Evolutionary conservation across 2,888 invertebrate species (phyloP).

Genomic region (Gortyna flavago): DNA sequence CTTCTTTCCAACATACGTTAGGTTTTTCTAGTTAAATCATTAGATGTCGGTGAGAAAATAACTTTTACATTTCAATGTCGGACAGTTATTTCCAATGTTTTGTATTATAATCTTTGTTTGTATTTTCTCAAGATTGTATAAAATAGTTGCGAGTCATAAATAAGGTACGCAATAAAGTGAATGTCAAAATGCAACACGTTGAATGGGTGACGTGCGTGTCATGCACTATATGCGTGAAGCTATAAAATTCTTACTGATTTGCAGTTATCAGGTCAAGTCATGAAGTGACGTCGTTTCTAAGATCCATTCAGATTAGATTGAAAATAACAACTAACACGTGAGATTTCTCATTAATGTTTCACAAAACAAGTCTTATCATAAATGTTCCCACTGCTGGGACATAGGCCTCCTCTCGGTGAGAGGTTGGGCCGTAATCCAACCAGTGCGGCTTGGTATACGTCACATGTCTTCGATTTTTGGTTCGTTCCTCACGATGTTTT

Average conservation of each 20-base stretch:
- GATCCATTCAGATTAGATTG: constrained; percentile 48
- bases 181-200: constrained; percentile 39
- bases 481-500: not conserved
- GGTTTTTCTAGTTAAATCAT: constrained; percentile 43
- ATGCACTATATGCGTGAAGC: constrained; percentile 62
- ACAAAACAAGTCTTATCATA: constrained; percentile 10
- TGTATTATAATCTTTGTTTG: not conserved
- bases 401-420: no score
- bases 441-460: not conserved
- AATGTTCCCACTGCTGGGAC: no score
- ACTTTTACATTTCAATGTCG: constrained; percentile 26
- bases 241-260: constrained; percentile 61
- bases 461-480: not conserved
- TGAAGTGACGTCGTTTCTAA: constrained; percentile 56
- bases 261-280: constrained; percentile 55
- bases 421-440: not conserved
- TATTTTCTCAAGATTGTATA: constrained; percentile 14
- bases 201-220: constrained; percentile 66
- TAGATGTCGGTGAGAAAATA: constrained; percentile 45
- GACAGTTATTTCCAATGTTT: constrained; percentile 14
- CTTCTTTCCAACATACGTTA: constrained; percentile 48
- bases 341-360: constrained; percentile 11
- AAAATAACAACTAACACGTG: constrained; percentile 32
- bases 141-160: constrained; percentile 12
- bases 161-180: constrained; percentile 18